Conservation (phyloP, 1,140 invertebrate species). For the Maconellicoccus hirsutus region DNA sequence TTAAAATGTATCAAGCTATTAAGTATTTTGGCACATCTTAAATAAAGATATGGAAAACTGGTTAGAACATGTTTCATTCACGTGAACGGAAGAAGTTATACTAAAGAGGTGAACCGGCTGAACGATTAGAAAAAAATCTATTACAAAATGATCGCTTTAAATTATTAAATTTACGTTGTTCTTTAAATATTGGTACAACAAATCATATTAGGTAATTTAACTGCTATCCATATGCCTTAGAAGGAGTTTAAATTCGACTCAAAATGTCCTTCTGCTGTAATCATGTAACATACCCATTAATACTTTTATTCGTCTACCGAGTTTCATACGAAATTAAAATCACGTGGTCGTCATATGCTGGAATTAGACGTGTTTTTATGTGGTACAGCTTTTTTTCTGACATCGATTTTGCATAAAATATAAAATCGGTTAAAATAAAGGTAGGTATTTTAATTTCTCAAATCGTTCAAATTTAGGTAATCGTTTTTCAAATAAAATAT, state of each 20-base stretch:
- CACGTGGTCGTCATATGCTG: slow-evolving; percentile 6
- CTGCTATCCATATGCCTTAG: background rate
- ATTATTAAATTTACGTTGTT: background rate
- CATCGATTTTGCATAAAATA: background rate
- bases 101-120: background rate
- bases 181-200: background rate
- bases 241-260: background rate
- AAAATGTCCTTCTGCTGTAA: background rate
- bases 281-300: background rate
- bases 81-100: slow-evolving; percentile 1
- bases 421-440: background rate
- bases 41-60: background rate
- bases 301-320: background rate
- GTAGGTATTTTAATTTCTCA: background rate
- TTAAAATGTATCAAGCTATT: background rate
- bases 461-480: too few relatives aligned
- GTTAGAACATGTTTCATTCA: background rate
- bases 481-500: too few relatives aligned
- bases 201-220: background rate
- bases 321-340: background rate
- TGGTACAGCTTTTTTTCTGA: background rate
- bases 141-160: background rate
- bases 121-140: background rate
- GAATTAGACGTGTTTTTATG: background rate
- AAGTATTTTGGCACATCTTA: background rate